These are phyloP conservation scores for Rhizomys pruinosus DNA, from an alignment of 2,113 vertebrate genomes.

Conservation along the genomic window DNA sequence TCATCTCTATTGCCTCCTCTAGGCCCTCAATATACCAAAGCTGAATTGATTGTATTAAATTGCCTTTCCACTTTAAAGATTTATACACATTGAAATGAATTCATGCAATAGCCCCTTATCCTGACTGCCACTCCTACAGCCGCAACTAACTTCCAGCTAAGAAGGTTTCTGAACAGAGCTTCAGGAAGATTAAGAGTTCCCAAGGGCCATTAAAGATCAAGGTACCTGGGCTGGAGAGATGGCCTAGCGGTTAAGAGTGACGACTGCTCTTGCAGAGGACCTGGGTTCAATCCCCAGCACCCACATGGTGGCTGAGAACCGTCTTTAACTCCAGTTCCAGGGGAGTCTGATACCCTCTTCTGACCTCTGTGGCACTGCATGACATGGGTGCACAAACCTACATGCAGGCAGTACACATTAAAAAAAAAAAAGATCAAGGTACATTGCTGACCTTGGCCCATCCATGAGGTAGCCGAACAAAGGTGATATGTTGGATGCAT, in stretches of 20 bases:
- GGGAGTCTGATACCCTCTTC: too few relatives aligned
- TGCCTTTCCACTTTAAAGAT: constrained; percentile 46
- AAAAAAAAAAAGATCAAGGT: constrained; percentile 51
- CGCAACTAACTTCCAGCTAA: constrained; percentile 11
- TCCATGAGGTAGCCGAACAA: not conserved
- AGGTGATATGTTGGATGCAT: constrained; percentile 57
- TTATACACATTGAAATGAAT: not conserved
- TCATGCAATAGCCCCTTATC: not conserved
- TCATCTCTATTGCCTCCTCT: not conserved
- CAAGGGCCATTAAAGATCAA: constrained; percentile 51
- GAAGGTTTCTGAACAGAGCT: not conserved
- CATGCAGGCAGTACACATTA: too few relatives aligned
- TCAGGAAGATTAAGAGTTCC: constrained; percentile 50
- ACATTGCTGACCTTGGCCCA: constrained; percentile 42
- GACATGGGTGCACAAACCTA: too few relatives aligned
- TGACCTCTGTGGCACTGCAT: too few relatives aligned
- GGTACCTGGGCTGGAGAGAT: too few relatives aligned
- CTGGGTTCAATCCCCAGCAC: too few relatives aligned
- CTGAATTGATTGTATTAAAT: not conserved
- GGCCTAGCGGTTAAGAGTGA: too few relatives aligned
- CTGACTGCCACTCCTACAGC: not conserved
- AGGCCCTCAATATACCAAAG: not conserved
- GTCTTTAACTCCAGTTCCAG: too few relatives aligned
- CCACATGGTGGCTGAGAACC: too few relatives aligned
- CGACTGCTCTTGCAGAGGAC: too few relatives aligned